Evolutionary conservation across 2,797 vertebrate genomes (phyloP).

Genomic region (Cheirogaleus major): DNA sequence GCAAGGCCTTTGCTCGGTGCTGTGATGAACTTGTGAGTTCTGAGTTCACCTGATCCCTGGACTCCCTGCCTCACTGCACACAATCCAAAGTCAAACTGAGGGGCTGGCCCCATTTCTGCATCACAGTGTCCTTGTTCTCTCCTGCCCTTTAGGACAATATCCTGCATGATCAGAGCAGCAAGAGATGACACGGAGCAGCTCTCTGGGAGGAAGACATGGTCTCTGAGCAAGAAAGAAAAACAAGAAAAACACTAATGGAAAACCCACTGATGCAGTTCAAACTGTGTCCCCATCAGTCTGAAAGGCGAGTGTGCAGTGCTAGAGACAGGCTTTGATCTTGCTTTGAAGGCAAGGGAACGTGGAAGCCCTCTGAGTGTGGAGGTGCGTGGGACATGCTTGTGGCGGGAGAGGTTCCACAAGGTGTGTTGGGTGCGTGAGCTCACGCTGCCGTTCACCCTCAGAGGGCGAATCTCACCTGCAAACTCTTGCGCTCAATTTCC

Average conservation of each 20-base stretch:
- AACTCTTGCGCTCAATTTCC: not conserved
- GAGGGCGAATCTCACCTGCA: not conserved
- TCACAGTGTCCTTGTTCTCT: not conserved
- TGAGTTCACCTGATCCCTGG: slow-evolving; percentile 45
- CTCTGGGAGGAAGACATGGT: slow-evolving; percentile 33
- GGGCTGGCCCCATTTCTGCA: not conserved
- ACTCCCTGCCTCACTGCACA: slow-evolving; percentile 58
- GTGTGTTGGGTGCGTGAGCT: not conserved
- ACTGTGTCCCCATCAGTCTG: not conserved
- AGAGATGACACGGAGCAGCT: slow-evolving; percentile 16
- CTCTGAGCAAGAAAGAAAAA: slow-evolving; percentile 53
- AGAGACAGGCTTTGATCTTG: slow-evolving; percentile 58
- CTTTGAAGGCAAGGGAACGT: slow-evolving; percentile 67
- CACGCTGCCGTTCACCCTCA: not conserved
- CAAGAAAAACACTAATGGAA: slow-evolving; percentile 46
- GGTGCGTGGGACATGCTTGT: not conserved
- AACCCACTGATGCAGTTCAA: slow-evolving; percentile 6
- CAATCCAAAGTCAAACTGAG: not conserved
- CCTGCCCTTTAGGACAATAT: slow-evolving; percentile 50
- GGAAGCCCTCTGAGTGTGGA: not conserved
- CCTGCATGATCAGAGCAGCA: not conserved
- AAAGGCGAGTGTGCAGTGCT: slow-evolving; percentile 41
- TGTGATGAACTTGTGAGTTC: slow-evolving; percentile 25
- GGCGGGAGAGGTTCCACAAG: not conserved
- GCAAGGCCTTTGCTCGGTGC: not conserved